Evolutionary conservation across 2,113 vertebrate species (phyloP).

Genomic region (Petrocephalus zakoni): DNA sequence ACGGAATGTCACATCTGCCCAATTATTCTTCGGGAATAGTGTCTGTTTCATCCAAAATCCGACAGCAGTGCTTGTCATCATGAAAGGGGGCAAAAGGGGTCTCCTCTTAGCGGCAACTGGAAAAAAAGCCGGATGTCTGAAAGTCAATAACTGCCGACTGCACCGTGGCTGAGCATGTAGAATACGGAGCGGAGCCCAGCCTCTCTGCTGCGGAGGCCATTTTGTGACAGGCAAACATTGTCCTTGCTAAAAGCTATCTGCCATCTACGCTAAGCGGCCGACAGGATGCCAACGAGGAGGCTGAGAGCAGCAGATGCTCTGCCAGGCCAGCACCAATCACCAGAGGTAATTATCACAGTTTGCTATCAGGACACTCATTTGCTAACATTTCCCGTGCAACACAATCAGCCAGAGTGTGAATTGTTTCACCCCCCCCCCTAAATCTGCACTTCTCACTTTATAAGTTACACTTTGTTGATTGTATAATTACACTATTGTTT

Average conservation of each 20-base stretch:
- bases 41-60: conserved; percentile 4
- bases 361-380: conserved; percentile 30
- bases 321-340: conserved; percentile 14
- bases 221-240: not conserved
- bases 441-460: conserved; percentile 23
- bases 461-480: conserved; percentile 24
- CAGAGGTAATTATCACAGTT: conserved; percentile 27
- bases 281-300: not conserved
- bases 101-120: not conserved
- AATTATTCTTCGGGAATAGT: not conserved
- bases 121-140: not conserved
- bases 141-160: not conserved
- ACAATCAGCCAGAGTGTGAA: conserved; percentile 25
- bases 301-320: not conserved
- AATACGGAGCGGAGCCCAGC: not conserved
- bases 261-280: not conserved
- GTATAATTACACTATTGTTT: conserved; percentile 27
- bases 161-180: not conserved
- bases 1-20: conserved; percentile 10
- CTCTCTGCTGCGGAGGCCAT: not conserved
- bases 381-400: conserved; percentile 17
- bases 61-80: not conserved
- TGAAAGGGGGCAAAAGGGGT: not conserved
- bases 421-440: conserved; percentile 15
- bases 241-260: not conserved